Conservation (phyloP, 2,888 invertebrate species). For the Aphidius colemani region DNA sequence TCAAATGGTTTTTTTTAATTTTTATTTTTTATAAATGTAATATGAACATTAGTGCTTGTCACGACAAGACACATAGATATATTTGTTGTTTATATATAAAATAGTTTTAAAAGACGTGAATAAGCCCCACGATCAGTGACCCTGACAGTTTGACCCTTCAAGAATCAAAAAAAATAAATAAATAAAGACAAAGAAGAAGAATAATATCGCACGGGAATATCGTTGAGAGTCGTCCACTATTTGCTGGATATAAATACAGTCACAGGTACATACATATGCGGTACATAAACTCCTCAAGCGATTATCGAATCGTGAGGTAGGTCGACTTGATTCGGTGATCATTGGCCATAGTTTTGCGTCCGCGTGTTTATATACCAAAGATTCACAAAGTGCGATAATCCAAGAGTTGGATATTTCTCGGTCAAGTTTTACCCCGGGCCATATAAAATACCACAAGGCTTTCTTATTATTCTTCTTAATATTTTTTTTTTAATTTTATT, state of each 20-base stretch:
- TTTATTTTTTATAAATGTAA: no score
- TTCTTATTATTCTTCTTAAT: constrained; percentile 32
- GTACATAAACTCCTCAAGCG: constrained; percentile 31
- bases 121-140: constrained; percentile 34
- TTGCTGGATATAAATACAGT: constrained; percentile 1
- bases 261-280: not conserved
- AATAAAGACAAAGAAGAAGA: constrained; percentile 38
- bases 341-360: constrained; percentile 17
- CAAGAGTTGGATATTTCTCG: constrained; percentile 15
- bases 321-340: constrained; percentile 29
- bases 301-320: constrained; percentile 40
- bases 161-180: constrained; percentile 6
- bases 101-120: not conserved
- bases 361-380: constrained; percentile 13
- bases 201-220: constrained; percentile 33
- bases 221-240: constrained; percentile 24
- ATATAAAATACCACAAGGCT: constrained; percentile 16
- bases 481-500: constrained; percentile 22
- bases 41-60: no score
- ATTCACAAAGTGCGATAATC: constrained; percentile 27
- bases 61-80: constrained; percentile 25
- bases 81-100: constrained; percentile 24
- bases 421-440: constrained; percentile 25
- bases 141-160: constrained; percentile 38
- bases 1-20: no score